Conservation (phyloP, 2,888 invertebrate species). For the Mesorhabditis spiculigera region DNA sequence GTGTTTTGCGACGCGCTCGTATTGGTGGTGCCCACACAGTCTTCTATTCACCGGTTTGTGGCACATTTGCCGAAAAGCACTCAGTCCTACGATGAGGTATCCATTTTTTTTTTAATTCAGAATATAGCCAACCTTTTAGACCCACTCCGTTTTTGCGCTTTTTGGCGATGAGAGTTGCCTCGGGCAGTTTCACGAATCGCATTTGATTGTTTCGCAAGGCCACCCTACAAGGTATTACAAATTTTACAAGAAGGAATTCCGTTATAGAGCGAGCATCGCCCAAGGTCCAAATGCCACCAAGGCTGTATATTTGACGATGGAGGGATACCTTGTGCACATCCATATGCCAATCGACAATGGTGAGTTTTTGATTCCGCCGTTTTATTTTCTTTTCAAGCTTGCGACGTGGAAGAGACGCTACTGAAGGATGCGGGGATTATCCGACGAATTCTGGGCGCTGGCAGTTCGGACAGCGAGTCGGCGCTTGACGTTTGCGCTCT, state of each 20-base stretch:
- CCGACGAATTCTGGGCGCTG: background rate
- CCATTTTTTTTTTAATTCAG: background rate
- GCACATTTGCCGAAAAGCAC: background rate
- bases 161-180: background rate
- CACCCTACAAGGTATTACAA: background rate
- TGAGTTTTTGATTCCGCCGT: background rate
- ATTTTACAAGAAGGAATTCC: background rate
- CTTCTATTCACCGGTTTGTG: conserved; percentile 45
- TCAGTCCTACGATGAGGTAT: no score
- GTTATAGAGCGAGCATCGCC: background rate
- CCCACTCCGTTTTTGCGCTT: background rate
- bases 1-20: conserved; percentile 25
- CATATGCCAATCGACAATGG: background rate
- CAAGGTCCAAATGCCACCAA: background rate
- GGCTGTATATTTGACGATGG: background rate
- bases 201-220: background rate
- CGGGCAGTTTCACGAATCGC: background rate
- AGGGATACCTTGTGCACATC: background rate
- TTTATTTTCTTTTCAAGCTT: background rate
- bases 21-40: conserved; percentile 48
- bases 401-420: background rate
- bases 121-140: background rate
- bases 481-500: background rate
- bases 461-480: background rate
- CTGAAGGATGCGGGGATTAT: conserved; percentile 1